Percentiles rank a stretch among this genome's conserved stretches.
These are phyloP conservation scores for Cepaea nemoralis DNA, from an alignment of 1,140 invertebrate genomes.

Conservation along the genomic window DNA sequence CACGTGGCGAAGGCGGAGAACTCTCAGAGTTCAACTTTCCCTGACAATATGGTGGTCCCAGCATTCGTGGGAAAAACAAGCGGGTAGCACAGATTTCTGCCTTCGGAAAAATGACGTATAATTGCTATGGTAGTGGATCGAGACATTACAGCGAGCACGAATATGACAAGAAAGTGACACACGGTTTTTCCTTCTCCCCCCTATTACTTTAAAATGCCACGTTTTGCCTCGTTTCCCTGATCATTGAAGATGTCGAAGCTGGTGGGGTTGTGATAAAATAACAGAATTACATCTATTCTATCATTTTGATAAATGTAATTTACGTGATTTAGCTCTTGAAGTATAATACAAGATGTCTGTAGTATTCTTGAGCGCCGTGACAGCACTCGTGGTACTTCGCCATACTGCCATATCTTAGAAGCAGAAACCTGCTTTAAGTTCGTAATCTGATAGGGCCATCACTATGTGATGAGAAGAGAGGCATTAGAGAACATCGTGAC, in stretches of 20 bases:
- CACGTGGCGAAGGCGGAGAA: constrained; percentile 15
- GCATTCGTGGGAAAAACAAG: constrained; percentile 35
- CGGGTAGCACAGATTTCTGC: constrained; percentile 29
- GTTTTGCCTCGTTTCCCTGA: neutral
- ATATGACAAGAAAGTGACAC: neutral
- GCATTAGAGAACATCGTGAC: no score
- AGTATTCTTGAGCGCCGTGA: no score
- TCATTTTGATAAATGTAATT: neutral
- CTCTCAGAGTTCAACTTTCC: constrained; percentile 1
- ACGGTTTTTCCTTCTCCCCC: neutral
- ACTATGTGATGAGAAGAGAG: no score
- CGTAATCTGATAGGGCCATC: no score
- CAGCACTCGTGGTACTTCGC: no score
- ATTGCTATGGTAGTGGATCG: constrained; percentile 14
- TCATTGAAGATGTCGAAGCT: neutral
- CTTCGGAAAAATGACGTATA: constrained; percentile 31
- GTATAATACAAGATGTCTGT: neutral
- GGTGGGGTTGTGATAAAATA: neutral
- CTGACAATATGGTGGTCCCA: constrained; percentile 24
- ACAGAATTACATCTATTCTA: neutral
- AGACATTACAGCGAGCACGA: neutral
- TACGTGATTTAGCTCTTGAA: neutral
- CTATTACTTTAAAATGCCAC: neutral
- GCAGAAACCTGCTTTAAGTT: no score
- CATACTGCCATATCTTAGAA: no score